Conservation (phyloP, 1,140 invertebrate species). For the Zaprionus taronus region DNA sequence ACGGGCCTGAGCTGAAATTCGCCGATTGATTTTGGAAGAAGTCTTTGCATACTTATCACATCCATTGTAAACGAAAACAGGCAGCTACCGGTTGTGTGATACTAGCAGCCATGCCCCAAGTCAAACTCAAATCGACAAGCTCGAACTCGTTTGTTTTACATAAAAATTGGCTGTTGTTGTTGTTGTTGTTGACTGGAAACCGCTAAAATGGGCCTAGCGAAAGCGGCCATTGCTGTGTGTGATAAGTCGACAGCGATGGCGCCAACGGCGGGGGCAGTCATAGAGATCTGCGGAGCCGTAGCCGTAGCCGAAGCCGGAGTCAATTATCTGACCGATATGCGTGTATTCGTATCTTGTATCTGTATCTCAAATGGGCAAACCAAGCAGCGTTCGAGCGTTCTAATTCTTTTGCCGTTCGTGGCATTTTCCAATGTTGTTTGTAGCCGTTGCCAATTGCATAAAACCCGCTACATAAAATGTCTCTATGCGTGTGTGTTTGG, state of each 20-base stretch:
- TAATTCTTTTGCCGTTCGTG: slow-evolving; percentile 26
- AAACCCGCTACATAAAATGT: slow-evolving; percentile 50
- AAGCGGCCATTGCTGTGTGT: slow-evolving; percentile 54
- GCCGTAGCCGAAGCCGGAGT: not conserved
- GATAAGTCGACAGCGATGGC: slow-evolving; percentile 62
- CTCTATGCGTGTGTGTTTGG: slow-evolving; percentile 26
- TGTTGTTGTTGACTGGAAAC: slow-evolving; percentile 19
- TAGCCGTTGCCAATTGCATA: slow-evolving; percentile 66
- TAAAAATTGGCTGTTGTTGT: slow-evolving; percentile 56
- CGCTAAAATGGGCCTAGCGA: slow-evolving; percentile 72
- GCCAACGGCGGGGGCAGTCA: slow-evolving; percentile 44
- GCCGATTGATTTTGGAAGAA: slow-evolving; percentile 9
- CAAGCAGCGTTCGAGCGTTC: slow-evolving; percentile 21
- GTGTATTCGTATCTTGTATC: slow-evolving; percentile 5
- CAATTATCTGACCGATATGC: slow-evolving; percentile 38
- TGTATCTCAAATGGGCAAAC: slow-evolving; percentile 21
- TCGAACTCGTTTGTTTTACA: slow-evolving; percentile 78
- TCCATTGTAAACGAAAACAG: slow-evolving; percentile 37
- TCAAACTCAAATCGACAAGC: slow-evolving; percentile 21
- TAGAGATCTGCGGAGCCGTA: slow-evolving; percentile 2
- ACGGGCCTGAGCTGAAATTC: not conserved
- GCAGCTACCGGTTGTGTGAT: slow-evolving; percentile 61
- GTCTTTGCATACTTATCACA: slow-evolving; percentile 30
- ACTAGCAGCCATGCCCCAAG: slow-evolving; percentile 14
- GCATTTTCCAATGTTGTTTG: slow-evolving; percentile 24